Conservation (phyloP, 2,888 invertebrate species). For the Rhodophaea formosa region DNA sequence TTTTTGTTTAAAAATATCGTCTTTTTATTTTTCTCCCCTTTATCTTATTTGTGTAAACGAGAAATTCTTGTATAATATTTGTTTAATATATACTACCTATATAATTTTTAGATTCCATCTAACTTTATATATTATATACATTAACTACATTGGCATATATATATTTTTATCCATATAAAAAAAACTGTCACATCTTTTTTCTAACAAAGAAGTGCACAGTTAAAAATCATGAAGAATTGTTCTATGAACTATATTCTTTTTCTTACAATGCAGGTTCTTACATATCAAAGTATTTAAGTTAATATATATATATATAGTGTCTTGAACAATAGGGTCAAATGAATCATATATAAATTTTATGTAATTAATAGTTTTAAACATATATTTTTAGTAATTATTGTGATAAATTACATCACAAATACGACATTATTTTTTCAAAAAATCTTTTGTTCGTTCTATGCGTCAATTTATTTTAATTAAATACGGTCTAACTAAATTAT, state of each 20-base stretch:
- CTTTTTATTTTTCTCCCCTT: too few species aligned
- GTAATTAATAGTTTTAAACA: background rate
- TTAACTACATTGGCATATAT: too few species aligned
- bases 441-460: background rate
- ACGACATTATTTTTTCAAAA: background rate
- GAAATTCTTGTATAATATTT: too few species aligned
- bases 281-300: conserved; percentile 20
- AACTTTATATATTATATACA: too few species aligned
- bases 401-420: background rate
- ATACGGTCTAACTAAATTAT: background rate
- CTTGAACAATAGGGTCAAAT: conserved; percentile 6
- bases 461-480: background rate
- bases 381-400: background rate
- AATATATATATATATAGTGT: conserved; percentile 16
- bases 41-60: too few species aligned
- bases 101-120: too few species aligned
- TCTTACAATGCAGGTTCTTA: background rate
- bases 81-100: too few species aligned
- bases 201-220: conserved; percentile 54
- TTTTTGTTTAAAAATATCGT: too few species aligned
- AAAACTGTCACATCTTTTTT: conserved; percentile 69
- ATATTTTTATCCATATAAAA: too few species aligned
- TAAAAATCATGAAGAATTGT: conserved; percentile 26
- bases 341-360: background rate
- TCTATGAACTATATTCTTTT: background rate